These are phyloP conservation scores for Anguilla rostrata DNA, from an alignment of 2,113 vertebrate species.

Conservation along the genomic window DNA sequence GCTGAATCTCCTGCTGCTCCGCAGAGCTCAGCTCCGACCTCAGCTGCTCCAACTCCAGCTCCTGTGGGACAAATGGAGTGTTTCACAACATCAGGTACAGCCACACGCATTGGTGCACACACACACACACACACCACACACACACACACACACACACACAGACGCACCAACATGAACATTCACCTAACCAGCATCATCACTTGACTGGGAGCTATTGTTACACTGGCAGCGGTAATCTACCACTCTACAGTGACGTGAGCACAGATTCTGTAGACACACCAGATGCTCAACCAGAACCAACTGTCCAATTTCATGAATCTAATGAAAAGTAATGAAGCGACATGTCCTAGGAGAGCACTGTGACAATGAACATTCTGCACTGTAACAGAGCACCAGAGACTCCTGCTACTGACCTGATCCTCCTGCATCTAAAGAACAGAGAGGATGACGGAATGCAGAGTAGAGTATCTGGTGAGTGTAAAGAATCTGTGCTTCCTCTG, in stretches of 20 bases:
- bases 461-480: background rate
- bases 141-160: background rate
- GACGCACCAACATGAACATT: background rate
- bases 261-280: background rate
- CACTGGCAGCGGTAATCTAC: background rate
- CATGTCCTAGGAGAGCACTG: too few relatives aligned
- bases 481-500: background rate
- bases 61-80: slow-evolving; percentile 28
- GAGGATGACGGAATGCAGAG: too few relatives aligned
- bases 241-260: background rate
- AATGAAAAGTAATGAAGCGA: too few relatives aligned
- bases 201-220: background rate
- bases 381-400: too few relatives aligned
- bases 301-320: background rate
- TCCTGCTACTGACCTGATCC: too few relatives aligned
- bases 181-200: background rate
- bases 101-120: too few relatives aligned
- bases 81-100: background rate
- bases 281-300: background rate
- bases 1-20: slow-evolving; percentile 44
- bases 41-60: slow-evolving; percentile 43
- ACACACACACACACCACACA: background rate
- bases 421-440: too few relatives aligned
- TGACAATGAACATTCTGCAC: too few relatives aligned
- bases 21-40: slow-evolving; percentile 38